Evolutionary conservation across 2,113 vertebrate genomes (phyloP).

Genomic region (Oxyruncus cristatus): DNA sequence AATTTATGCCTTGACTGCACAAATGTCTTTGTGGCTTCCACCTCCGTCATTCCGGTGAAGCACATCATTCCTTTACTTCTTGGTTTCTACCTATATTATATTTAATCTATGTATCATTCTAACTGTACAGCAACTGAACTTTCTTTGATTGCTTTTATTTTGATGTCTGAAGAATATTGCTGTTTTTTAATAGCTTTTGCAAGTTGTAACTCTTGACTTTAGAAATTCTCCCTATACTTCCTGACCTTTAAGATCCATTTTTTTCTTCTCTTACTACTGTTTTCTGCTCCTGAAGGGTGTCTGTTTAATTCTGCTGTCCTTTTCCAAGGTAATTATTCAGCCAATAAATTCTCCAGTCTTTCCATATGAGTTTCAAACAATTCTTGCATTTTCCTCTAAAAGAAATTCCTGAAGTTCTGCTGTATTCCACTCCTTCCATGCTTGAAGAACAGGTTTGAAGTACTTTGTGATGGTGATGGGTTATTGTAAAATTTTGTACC

Average conservation of each 20-base stretch:
- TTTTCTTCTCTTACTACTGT: neutral
- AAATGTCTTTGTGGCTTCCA: neutral
- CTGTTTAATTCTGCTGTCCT: neutral
- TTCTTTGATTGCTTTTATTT: neutral
- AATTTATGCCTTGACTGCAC: neutral
- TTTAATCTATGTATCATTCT: slow-evolving; percentile 6
- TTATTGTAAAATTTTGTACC: neutral
- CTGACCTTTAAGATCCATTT: neutral
- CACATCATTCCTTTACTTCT: slow-evolving; percentile 1
- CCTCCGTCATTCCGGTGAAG: neutral
- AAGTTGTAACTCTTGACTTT: neutral
- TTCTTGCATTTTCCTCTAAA: neutral
- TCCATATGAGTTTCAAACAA: neutral
- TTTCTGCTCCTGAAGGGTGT: neutral
- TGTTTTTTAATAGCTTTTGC: slow-evolving; percentile 1
- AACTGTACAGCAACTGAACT: neutral
- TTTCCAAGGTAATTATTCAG: neutral
- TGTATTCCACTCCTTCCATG: neutral
- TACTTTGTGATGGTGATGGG: neutral
- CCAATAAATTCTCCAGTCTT: neutral
- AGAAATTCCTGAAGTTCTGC: neutral
- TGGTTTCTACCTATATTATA: neutral
- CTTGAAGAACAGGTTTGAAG: neutral
- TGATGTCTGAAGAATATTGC: slow-evolving; percentile 1
- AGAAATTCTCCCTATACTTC: neutral